Percentiles rank a stretch among this genome's conserved stretches.
phyloP scores from a whole-genome alignment of 2,888 invertebrate genomes.

The Erynnis tages region DNA sequence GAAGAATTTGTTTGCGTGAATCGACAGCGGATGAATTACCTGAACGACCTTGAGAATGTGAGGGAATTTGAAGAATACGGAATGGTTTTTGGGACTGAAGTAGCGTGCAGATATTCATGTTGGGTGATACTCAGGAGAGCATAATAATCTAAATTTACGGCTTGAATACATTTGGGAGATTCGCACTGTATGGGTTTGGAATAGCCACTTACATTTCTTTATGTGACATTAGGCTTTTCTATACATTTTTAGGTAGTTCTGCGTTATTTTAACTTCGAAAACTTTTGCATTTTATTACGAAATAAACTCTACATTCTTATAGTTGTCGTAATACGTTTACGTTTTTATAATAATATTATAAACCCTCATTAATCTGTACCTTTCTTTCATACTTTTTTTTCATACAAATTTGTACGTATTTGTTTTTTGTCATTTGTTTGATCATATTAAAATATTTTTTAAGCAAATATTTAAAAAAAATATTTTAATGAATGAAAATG shows the following conservation, averaged over 20 bases:
- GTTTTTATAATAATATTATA: too few relatives aligned
- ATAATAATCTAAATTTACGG: constrained; percentile 42
- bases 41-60: background rate
- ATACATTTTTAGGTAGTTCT: background rate
- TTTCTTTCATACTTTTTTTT: too few relatives aligned
- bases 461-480: too few relatives aligned
- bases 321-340: too few relatives aligned
- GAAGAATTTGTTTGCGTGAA: constrained; percentile 7
- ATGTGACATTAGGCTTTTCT: background rate
- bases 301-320: too few relatives aligned
- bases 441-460: too few relatives aligned
- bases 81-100: constrained; percentile 1
- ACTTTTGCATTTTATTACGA: background rate
- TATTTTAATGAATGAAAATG: too few relatives aligned
- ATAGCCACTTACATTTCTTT: constrained; percentile 23
- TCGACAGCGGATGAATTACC: constrained; percentile 3
- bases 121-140: constrained; percentile 35
- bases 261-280: background rate
- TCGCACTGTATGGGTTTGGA: constrained; percentile 31
- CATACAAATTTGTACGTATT: too few relatives aligned
- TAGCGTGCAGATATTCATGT: constrained; percentile 33
- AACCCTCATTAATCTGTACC: too few relatives aligned
- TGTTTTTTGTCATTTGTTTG: too few relatives aligned
- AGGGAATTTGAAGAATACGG: background rate
- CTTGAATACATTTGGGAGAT: constrained; percentile 34